These are phyloP conservation scores for Etheostoma cragini DNA, from an alignment of 2,113 vertebrate species.

Conservation along the genomic window DNA sequence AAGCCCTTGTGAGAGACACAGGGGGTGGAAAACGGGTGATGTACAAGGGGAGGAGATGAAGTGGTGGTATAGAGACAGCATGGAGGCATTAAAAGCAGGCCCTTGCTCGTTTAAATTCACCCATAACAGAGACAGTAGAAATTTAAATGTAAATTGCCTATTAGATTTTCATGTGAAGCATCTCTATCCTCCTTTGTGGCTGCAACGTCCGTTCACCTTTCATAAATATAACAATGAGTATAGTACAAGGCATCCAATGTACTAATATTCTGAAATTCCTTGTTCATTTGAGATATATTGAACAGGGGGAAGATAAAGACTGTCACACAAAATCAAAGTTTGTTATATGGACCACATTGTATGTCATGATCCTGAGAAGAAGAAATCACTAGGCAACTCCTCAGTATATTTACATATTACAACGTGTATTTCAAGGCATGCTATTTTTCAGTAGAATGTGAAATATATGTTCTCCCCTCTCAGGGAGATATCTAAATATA, in stretches of 20 bases:
- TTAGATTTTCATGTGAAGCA: slow-evolving; percentile 83
- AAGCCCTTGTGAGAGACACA: slow-evolving; percentile 72
- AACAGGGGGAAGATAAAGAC: slow-evolving; percentile 31
- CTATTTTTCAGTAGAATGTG: slow-evolving; percentile 10
- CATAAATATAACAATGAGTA: slow-evolving; percentile 62
- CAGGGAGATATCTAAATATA: neutral
- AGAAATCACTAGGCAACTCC: neutral
- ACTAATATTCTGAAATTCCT: slow-evolving; percentile 54
- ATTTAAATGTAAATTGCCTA: slow-evolving; percentile 87
- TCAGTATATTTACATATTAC: slow-evolving; percentile 29
- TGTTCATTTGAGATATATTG: slow-evolving; percentile 36
- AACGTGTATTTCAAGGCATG: slow-evolving; percentile 22
- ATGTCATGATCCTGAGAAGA: slow-evolving; percentile 5
- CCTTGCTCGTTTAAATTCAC: slow-evolving; percentile 80
- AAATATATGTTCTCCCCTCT: neutral
- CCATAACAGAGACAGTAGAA: slow-evolving; percentile 77
- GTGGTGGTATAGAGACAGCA: slow-evolving; percentile 67
- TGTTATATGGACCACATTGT: neutral
- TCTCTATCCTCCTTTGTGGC: slow-evolving; percentile 73
- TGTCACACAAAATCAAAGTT: slow-evolving; percentile 36
- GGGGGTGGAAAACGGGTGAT: slow-evolving; percentile 66
- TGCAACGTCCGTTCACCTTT: slow-evolving; percentile 53
- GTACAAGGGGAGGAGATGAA: slow-evolving; percentile 70
- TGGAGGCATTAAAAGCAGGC: slow-evolving; percentile 76
- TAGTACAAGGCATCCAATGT: slow-evolving; percentile 53